These are phyloP conservation scores for Cottoperca gobio DNA, from an alignment of 2,797 vertebrate species.

Conservation along the genomic window DNA sequence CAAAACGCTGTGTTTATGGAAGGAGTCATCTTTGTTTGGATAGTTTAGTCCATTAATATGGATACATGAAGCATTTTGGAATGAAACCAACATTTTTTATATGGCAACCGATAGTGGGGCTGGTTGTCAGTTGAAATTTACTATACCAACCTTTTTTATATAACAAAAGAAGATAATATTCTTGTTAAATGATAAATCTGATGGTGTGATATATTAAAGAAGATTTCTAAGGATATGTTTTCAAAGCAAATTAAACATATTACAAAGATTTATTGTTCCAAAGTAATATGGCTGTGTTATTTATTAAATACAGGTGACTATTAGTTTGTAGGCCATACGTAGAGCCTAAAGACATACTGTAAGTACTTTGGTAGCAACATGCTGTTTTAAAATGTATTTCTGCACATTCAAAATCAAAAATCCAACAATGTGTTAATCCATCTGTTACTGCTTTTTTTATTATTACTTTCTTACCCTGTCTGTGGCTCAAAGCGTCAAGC, in stretches of 20 bases:
- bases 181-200: not conserved
- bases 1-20: not conserved
- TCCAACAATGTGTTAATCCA: not conserved
- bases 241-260: not conserved
- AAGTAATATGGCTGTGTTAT: not conserved
- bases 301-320: too few species aligned
- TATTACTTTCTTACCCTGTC: not conserved
- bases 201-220: too few species aligned
- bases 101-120: too few species aligned
- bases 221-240: not conserved
- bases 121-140: too few species aligned
- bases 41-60: not conserved
- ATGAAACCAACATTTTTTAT: not conserved
- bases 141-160: not conserved
- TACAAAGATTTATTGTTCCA: too few species aligned
- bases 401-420: too few species aligned
- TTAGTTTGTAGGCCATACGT: too few species aligned
- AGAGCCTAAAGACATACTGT: too few species aligned
- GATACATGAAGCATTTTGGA: not conserved
- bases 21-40: not conserved
- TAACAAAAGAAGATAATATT: not conserved
- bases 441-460: not conserved
- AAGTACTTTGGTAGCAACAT: too few species aligned
- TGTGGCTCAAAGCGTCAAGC: not conserved
- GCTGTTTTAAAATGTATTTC: too few species aligned